phyloP scores from a whole-genome alignment of 2,113 vertebrate species.

The Sander vitreus region DNA sequence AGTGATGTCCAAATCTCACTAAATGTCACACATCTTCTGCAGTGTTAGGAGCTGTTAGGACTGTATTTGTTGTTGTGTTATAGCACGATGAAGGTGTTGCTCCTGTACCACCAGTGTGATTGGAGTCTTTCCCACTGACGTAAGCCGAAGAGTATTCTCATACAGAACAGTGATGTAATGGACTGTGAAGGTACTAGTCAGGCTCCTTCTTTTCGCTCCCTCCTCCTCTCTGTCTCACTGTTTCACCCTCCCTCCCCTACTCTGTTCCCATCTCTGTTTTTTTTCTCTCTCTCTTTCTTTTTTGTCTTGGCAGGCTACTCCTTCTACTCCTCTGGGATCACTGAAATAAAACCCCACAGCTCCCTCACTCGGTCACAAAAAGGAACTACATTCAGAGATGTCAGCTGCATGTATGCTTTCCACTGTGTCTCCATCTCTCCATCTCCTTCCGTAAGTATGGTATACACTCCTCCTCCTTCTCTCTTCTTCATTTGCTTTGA shows the following conservation, averaged over 20 bases:
- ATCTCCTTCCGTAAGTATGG: background rate
- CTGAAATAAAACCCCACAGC: conserved; percentile 76
- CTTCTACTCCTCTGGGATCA: conserved; percentile 71
- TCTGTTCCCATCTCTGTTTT: conserved; percentile 52
- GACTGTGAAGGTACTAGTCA: conserved; percentile 75
- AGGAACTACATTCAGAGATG: conserved; percentile 38
- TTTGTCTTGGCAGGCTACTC: conserved; percentile 69
- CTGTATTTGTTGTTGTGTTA: conserved; percentile 63
- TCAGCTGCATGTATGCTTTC: background rate
- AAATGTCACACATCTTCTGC: conserved; percentile 30
- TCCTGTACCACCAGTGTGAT: conserved; percentile 65
- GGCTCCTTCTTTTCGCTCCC: conserved; percentile 59
- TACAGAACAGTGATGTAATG: conserved; percentile 80
- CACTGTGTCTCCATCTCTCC: background rate
- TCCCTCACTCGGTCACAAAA: conserved; percentile 64
- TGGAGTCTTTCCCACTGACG: conserved; percentile 77
- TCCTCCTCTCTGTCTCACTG: conserved; percentile 59
- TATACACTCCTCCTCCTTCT: background rate
- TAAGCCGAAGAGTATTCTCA: conserved; percentile 72
- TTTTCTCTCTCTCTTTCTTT: conserved; percentile 46
- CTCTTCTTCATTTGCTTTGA: conserved; percentile 5
- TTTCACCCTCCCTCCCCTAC: conserved; percentile 52
- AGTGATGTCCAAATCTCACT: background rate
- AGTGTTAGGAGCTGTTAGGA: conserved; percentile 31
- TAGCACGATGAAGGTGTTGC: conserved; percentile 66